A percentile compares a stretch with the other conserved stretches of the same genome.
Conservation (phyloP, 1,140 invertebrate genomes). For the Nautilus pompilius region DNA sequence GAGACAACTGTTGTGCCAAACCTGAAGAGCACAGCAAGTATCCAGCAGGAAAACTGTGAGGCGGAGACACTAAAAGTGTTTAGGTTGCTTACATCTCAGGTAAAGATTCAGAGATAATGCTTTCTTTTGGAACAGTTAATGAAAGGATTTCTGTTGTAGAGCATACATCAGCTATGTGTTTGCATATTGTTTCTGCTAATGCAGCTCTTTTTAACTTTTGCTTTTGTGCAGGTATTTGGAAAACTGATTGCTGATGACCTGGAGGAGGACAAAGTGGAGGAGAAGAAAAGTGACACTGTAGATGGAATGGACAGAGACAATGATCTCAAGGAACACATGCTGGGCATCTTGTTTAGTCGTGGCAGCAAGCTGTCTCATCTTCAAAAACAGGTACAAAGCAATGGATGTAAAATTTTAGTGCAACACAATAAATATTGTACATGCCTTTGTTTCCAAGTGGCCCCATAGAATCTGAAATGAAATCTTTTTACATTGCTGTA, state of each 20-base stretch:
- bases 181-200: too few relatives aligned
- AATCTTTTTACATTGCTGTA: too few relatives aligned
- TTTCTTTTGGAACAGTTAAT: not conserved
- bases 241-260: conserved; percentile 66
- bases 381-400: conserved; percentile 93
- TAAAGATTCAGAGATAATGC: conserved; percentile 47
- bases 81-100: conserved; percentile 87
- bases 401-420: too few relatives aligned
- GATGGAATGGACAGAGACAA: conserved; percentile 65
- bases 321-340: conserved; percentile 92
- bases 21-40: conserved; percentile 41
- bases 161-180: too few relatives aligned
- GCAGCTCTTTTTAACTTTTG: conserved; percentile 5
- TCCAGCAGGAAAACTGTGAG: conserved; percentile 74
- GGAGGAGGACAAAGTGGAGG: conserved; percentile 40
- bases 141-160: not conserved
- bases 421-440: too few relatives aligned
- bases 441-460: too few relatives aligned
- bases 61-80: conserved; percentile 90
- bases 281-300: conserved; percentile 48
- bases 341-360: conserved; percentile 91
- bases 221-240: conserved; percentile 80
- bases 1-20: conserved; percentile 31
- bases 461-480: too few relatives aligned
- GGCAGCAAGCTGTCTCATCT: conserved; percentile 87